phyloP scores from a whole-genome alignment of 2,113 vertebrate genomes.

The Balaeniceps rex region DNA sequence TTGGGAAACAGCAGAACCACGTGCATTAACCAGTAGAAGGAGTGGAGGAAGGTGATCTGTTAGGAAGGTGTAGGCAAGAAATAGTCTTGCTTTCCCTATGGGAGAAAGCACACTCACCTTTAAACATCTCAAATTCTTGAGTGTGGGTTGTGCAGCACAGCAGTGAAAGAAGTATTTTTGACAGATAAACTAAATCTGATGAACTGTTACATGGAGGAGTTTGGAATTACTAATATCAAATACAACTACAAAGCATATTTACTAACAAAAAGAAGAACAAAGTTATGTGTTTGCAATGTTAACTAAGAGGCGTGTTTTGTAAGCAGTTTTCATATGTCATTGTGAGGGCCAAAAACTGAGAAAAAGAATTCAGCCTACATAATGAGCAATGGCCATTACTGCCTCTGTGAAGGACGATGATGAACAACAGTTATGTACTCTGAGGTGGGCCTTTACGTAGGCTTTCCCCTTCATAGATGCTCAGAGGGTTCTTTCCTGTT shows the following conservation, averaged over 20 bases:
- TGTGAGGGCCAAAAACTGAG: background rate
- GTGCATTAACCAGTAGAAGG: background rate
- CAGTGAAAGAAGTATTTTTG: background rate
- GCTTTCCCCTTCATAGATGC: background rate
- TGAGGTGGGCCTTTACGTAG: background rate
- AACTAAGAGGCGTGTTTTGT: background rate
- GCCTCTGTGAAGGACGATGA: background rate
- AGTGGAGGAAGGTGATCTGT: background rate
- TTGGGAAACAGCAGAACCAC: background rate
- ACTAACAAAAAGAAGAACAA: background rate
- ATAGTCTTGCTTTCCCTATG: background rate
- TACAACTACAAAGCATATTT: background rate
- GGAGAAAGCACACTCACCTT: background rate
- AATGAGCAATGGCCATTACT: background rate
- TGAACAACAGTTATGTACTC: background rate
- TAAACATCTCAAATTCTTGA: background rate
- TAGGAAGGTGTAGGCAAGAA: background rate
- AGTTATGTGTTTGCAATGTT: background rate
- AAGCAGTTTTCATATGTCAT: background rate
- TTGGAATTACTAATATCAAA: background rate
- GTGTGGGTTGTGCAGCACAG: background rate
- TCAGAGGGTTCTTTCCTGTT: background rate
- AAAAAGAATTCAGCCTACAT: background rate
- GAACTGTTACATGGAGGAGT: background rate
- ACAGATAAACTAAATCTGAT: background rate